Evolutionary conservation across 2,888 invertebrate genomes (phyloP).

Genomic region (Colletes collaris): DNA sequence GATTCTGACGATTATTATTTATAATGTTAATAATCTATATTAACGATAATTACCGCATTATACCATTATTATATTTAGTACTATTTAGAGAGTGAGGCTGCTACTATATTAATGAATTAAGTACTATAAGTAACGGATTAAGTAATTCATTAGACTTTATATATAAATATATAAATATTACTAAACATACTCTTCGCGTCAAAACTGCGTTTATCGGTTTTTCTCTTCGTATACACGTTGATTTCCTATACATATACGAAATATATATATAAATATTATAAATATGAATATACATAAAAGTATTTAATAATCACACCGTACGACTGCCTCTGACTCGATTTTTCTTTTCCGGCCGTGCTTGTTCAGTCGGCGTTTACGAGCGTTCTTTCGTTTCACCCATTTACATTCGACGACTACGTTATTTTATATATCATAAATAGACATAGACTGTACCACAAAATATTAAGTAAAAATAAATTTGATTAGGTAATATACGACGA

Average conservation of each 20-base stretch:
- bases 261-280: conserved; percentile 54
- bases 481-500: conserved; percentile 80
- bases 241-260: conserved; percentile 64
- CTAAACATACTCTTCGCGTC: conserved; percentile 75
- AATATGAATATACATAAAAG: conserved; percentile 58
- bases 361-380: conserved; percentile 65
- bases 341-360: conserved; percentile 64
- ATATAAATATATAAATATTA: conserved; percentile 81
- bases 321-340: conserved; percentile 73
- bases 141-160: conserved; percentile 82
- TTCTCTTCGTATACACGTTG: conserved; percentile 64
- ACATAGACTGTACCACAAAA: conserved; percentile 83
- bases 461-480: conserved; percentile 83
- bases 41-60: conserved; percentile 81
- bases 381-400: conserved; percentile 68
- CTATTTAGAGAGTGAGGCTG: conserved; percentile 83
- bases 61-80: conserved; percentile 82
- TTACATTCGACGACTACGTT: conserved; percentile 81
- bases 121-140: conserved; percentile 81
- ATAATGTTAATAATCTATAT: conserved; percentile 80
- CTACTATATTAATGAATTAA: conserved; percentile 83
- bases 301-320: conserved; percentile 65
- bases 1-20: conserved; percentile 78
- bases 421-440: conserved; percentile 83
- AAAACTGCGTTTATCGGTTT: conserved; percentile 68